These are phyloP conservation scores for Agonopterix alstromeriana DNA, from an alignment of 2,888 invertebrate species.

Conservation along the genomic window DNA sequence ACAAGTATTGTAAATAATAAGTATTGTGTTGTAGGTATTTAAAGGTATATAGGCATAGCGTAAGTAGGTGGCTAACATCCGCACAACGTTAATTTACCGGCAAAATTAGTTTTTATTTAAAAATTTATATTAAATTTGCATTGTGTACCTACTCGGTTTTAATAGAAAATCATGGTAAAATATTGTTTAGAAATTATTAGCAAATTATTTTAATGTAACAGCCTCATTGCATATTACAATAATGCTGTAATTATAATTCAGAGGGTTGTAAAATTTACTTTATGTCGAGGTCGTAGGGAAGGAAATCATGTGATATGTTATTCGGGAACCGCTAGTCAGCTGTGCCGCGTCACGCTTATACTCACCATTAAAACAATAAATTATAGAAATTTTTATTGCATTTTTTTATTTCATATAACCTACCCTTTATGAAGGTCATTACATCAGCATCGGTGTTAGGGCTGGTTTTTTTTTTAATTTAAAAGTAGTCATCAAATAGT, in stretches of 20 bases:
- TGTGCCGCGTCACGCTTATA: conserved; percentile 74
- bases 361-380: conserved; percentile 66
- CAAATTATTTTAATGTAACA: neutral
- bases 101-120: conserved; percentile 6
- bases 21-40: conserved; percentile 47
- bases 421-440: too few species aligned
- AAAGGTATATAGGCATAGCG: conserved; percentile 30
- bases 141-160: neutral
- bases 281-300: conserved; percentile 13
- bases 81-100: conserved; percentile 49
- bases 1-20: conserved; percentile 54
- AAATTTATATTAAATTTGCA: neutral
- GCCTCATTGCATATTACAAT: neutral
- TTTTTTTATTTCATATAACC: conserved; percentile 12
- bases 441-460: too few species aligned
- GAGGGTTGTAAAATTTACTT: neutral
- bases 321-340: conserved; percentile 70
- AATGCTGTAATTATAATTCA: neutral
- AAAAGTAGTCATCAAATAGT: too few species aligned
- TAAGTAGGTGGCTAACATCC: conserved; percentile 37
- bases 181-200: neutral
- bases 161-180: neutral
- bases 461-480: too few species aligned
- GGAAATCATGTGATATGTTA: conserved; percentile 62
- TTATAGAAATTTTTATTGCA: conserved; percentile 31